Base-by-base conservation (phyloP, 2,888 invertebrate species). In the Hypomecis atomaria region DNA sequence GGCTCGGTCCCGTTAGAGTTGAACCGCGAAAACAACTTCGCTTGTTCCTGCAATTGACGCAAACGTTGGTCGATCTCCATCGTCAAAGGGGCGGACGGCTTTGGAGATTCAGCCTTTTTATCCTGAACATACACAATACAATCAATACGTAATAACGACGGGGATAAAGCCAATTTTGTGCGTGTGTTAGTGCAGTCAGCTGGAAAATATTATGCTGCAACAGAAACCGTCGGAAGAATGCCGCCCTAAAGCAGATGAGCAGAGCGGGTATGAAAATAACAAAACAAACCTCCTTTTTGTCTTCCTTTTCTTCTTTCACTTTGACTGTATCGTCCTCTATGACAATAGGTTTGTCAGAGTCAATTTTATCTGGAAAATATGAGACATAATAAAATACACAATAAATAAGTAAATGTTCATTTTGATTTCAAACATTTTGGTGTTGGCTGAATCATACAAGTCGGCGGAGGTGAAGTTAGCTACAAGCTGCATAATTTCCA, bases 41-140 rank as follows among this genome's bases (percentile, higher is more conserved):
- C 93, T 77, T 94, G 93, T 76, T 93, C 93, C 75, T 93, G 93
- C 59, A 93, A 85, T 53, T 93, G 92, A 54, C 85, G 87, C 61
- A 93, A 85, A 71, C 93, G 90, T 0, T 93, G 92, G 69, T 93
- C 93, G 68, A 93, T 93, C 72, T 91, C 93, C 88, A 94, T 92
- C 34, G 89, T 91, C 43, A 93, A 78, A 5, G 93, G 93, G 13
- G 88, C 88, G 6, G 87, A 86, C 42, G 83, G 87, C 75, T 87
- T 91, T 50, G 84, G 88, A 66, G 83, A 88, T 72, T 86, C 90
- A 10, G 81, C 86, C 82, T 79, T 89, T 74, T 87, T 90, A 73
- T 91, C 89, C 73, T 84, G 73, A 61, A 75, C 70, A 71, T 69
- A 62, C 49, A 62, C 42, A 58, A 49, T 11, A 59, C 65, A 68